These are phyloP conservation scores for Leucophenga maculata DNA, from an alignment of 2,888 invertebrate species.

Conservation along the genomic window DNA sequence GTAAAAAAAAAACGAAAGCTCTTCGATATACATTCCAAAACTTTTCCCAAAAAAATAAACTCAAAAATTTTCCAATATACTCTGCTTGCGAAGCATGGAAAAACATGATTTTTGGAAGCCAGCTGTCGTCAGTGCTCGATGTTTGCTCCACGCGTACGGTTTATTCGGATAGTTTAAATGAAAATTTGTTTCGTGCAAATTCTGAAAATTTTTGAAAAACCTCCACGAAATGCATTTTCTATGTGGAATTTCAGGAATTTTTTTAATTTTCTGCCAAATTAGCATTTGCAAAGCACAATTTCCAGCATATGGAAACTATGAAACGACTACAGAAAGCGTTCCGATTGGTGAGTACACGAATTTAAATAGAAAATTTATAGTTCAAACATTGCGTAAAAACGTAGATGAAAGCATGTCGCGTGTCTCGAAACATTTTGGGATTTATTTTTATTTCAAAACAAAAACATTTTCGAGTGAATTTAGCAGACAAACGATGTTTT, in stretches of 20 bases:
- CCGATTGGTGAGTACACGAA: constrained; percentile 53
- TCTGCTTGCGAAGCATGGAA: constrained; percentile 14
- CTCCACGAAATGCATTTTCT: too few relatives aligned
- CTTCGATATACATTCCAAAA: constrained; percentile 23
- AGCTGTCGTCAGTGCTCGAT: constrained; percentile 39
- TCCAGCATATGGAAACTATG: constrained; percentile 37
- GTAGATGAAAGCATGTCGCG: constrained; percentile 32
- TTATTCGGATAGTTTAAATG: constrained; percentile 19
- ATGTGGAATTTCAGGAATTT: not conserved
- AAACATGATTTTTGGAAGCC: constrained; percentile 21
- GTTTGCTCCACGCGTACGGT: constrained; percentile 37
- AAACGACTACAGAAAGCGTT: constrained; percentile 46
- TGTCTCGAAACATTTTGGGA: constrained; percentile 11
- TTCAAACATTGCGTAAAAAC: too few relatives aligned
- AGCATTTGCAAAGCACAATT: not conserved
- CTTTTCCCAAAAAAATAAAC: constrained; percentile 1
- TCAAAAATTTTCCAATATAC: constrained; percentile 11
- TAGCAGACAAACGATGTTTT: constrained; percentile 53
- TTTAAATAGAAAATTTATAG: not conserved
- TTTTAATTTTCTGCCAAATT: not conserved
- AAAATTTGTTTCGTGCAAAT: constrained; percentile 14
- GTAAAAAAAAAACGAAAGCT: constrained; percentile 29
- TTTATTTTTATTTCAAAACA: constrained; percentile 35
- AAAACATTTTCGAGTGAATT: constrained; percentile 29
- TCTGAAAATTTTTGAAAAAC: constrained; percentile 1